These are phyloP conservation scores for Muscina levida DNA, from an alignment of 2,888 invertebrate genomes.

Conservation along the genomic window DNA sequence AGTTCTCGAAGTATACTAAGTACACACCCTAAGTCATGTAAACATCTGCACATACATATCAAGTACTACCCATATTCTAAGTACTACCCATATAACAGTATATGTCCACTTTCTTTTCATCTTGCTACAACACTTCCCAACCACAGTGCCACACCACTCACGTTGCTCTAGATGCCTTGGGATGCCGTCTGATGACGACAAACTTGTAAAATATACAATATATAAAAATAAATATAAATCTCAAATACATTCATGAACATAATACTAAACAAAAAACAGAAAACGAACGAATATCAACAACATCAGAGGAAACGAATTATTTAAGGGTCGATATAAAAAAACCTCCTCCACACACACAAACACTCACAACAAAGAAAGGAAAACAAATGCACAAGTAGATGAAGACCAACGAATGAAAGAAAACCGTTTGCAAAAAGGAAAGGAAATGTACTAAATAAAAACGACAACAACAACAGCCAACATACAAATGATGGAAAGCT, in stretches of 20 bases:
- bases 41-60: too few relatives aligned
- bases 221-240: constrained; percentile 35
- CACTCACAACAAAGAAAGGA: constrained; percentile 2
- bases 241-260: constrained; percentile 19
- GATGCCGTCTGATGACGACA: constrained; percentile 1
- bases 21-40: too few relatives aligned
- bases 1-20: too few relatives aligned
- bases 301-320: constrained; percentile 32
- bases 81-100: too few relatives aligned
- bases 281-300: constrained; percentile 21
- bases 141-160: too few relatives aligned
- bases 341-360: background rate
- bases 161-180: background rate
- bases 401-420: constrained; percentile 6
- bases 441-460: constrained; percentile 31
- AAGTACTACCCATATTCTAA: too few relatives aligned
- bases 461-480: too few relatives aligned
- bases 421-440: constrained; percentile 1
- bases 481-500: constrained; percentile 10
- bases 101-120: too few relatives aligned
- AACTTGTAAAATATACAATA: constrained; percentile 21
- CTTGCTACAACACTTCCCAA: too few relatives aligned
- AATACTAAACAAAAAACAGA: constrained; percentile 28
- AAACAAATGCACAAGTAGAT: constrained; percentile 3
- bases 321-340: constrained; percentile 46